Evolutionary conservation across 2,113 vertebrate species (phyloP), one percentile per base, ranked within the genome.

Genomic region (Leptosomus discolor): DNA sequence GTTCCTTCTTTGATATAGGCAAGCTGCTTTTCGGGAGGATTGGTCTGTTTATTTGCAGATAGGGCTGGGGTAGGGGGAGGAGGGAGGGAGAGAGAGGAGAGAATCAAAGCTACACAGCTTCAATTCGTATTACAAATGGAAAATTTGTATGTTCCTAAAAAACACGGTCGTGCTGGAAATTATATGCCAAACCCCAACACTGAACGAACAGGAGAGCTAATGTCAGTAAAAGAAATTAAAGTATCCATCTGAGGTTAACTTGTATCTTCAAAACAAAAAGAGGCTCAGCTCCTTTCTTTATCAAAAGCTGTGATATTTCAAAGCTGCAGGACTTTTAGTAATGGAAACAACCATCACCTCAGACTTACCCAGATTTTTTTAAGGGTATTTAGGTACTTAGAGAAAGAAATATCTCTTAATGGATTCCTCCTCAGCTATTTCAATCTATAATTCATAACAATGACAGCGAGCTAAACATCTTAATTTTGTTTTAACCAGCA

Each of bases 11-110:
- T 97, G 94, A 96, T 92, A 97, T 10, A 57, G 60, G 34, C 82
- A 94, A 94, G 80, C 65, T 84, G 96, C 51, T 88, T 91, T 95
- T 70, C 10, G 81, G 92, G 74, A 85, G 57, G 87, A 88, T 1
- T 95, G 57, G 51, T 75, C 68, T 64, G 95, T 94, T 79, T 79
- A 91, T 96, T 93, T 95, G 69, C 77, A 95, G 88, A 70, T 10
- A 61, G 45, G 60, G 39, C 0, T 1, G 27, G 51, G 18, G 21
- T 22, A 58, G 68, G 15, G 9, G 8, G 68, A 50, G 30, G 23
- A 87, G 5, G 16, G 58, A 57, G 11, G 24, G 54, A 36, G 46
- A 85, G 24, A 61, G 68, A 82, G 34, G 23, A 84, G 18, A 46
- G 9, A 92, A 83, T 78, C 77, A 46, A 71, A 87, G 69, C 70